Evolutionary conservation across 2,113 vertebrate genomes (phyloP), one percentile per base, ranked within the genome.

Genomic region (Tonatia bakeri): DNA sequence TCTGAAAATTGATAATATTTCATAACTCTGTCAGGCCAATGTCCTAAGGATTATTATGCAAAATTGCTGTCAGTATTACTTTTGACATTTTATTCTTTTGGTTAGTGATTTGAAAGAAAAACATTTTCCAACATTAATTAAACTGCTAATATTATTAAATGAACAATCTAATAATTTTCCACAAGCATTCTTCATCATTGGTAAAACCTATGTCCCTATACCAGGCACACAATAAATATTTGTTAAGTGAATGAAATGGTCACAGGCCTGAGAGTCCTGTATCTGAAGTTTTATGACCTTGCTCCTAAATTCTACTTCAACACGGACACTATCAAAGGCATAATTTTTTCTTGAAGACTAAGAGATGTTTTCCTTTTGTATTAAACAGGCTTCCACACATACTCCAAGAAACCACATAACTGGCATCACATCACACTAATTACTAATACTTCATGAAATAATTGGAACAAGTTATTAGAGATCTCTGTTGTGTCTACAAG

Each of bases 81-180:
- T 10, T 45, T 33, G n/a, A 36, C 36, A 90, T 79, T 95, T 84
- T 89, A 43, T 84, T 84, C 64, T 88, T 43, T 85, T 28, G 19
- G n/a, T 61, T 85, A 92, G n/a, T 85, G 54, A 92, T 54, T 45
- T 43, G 75, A 91, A 75, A 93, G 22, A 96, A 92, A 95, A 81
- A 75, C 33, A n/a, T 24, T 72, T 91, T 13, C 47, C 15, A 81
- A 91, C 5, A 93, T 81, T 89, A 84, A 94, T 61, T 92, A 89
- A 95, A 95, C n/a, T 43, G 36, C 13, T 79, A 28, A 45, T 85
- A 87, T 76, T 75, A 87, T 76, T 80, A 94, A 65, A 87, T 88
- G 20, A 89, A 89, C 15, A 70, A 69, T 76, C n/a, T 82, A 38
- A 87, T 56, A 77, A 86, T 86, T 90, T 89, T 80, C 85, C 31